Percentiles rank a stretch among this genome's conserved stretches.
Conservation (phyloP, 2,888 invertebrate species). For the Lycocerus yunnanus region DNA sequence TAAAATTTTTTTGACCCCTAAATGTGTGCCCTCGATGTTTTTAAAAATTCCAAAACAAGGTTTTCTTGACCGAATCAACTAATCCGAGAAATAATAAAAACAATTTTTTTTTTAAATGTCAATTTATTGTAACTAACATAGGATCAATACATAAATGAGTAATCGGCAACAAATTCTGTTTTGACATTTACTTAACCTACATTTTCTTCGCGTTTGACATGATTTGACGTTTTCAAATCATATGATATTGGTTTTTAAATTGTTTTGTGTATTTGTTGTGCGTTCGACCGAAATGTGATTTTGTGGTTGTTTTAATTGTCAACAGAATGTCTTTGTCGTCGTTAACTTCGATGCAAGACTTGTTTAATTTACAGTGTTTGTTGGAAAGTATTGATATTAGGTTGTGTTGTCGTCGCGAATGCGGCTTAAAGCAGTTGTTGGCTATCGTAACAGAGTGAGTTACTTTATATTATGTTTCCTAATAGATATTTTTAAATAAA, state of each 20-base stretch:
- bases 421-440: constrained; percentile 54
- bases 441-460: constrained; percentile 50
- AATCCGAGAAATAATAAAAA: not conserved
- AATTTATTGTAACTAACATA: not conserved
- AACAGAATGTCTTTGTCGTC: constrained; percentile 11
- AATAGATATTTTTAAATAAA: not conserved
- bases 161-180: not conserved
- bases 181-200: not conserved
- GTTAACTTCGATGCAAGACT: constrained; percentile 41
- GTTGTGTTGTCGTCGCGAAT: constrained; percentile 52
- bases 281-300: not conserved
- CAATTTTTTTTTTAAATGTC: not conserved
- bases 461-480: not conserved
- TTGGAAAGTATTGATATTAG: constrained; percentile 52
- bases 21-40: too few relatives aligned
- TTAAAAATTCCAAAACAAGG: too few relatives aligned
- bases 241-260: not conserved
- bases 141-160: not conserved
- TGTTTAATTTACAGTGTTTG: constrained; percentile 52
- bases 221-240: not conserved
- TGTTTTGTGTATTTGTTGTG: not conserved
- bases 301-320: not conserved
- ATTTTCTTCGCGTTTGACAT: not conserved
- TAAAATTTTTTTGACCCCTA: too few relatives aligned
- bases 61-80: too few relatives aligned